These are phyloP conservation scores for Bombus difficillimus DNA, from an alignment of 1,140 invertebrate genomes.

Conservation along the genomic window DNA sequence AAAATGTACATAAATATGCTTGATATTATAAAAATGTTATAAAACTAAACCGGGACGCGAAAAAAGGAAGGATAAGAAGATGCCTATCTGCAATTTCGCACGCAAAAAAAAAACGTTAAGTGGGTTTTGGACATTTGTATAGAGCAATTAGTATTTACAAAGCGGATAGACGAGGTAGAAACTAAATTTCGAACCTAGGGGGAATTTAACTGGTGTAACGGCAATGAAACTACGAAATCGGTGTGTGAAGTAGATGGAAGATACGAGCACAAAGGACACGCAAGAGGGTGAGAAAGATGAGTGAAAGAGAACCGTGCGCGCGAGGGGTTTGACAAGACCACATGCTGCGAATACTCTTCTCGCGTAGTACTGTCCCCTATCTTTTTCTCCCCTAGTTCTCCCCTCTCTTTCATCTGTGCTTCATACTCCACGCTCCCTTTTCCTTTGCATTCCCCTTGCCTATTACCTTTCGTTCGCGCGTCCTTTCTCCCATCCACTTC, in stretches of 20 bases:
- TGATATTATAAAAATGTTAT: neutral
- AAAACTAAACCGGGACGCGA: neutral
- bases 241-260: conserved; percentile 36
- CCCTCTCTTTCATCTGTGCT: neutral
- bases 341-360: conserved; percentile 73
- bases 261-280: conserved; percentile 25
- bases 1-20: neutral
- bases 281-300: conserved; percentile 26
- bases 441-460: neutral
- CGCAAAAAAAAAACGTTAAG: conserved; percentile 63
- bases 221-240: conserved; percentile 49
- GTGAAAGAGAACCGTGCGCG: conserved; percentile 33
- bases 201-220: conserved; percentile 44
- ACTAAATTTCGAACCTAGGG: conserved; percentile 40
- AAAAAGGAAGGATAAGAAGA: neutral
- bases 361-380: conserved; percentile 23
- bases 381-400: neutral
- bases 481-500: conserved; percentile 23
- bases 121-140: conserved; percentile 75
- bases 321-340: conserved; percentile 71
- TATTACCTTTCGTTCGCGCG: conserved; percentile 14
- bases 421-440: neutral
- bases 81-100: neutral
- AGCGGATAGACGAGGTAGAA: conserved; percentile 64
- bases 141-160: conserved; percentile 80